Conservation (phyloP, 2,888 invertebrate genomes). For the Chironomus tentans region DNA sequence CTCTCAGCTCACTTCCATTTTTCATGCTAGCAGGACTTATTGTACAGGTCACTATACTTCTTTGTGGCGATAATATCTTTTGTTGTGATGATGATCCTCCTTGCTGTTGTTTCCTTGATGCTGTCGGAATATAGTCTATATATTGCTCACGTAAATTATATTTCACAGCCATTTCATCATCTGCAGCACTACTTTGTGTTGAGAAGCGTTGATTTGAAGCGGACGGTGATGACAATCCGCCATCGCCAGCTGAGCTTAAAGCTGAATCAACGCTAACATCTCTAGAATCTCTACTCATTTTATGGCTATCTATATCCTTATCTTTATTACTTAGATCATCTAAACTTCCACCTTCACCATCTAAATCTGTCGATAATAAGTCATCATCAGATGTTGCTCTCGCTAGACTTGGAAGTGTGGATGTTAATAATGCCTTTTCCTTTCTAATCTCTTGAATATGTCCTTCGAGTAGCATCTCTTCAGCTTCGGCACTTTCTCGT, state of each 20-base stretch:
- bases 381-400: constrained; percentile 84
- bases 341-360: constrained; percentile 58
- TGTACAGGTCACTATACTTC: constrained; percentile 26
- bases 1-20: constrained; percentile 1
- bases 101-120: constrained; percentile 28
- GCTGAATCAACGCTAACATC: constrained; percentile 28
- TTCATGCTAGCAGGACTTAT: constrained; percentile 9
- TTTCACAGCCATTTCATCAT: constrained; percentile 30
- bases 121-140: constrained; percentile 32
- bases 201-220: constrained; percentile 7
- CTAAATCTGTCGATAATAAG: constrained; percentile 68
- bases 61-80: not conserved
- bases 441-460: constrained; percentile 74
- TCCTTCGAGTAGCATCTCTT: constrained; percentile 64
- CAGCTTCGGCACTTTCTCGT: constrained; percentile 46
- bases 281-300: constrained; percentile 28
- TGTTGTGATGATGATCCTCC: not conserved
- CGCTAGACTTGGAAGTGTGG: constrained; percentile 68
- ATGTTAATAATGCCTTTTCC: constrained; percentile 71
- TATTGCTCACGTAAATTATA: constrained; percentile 34
- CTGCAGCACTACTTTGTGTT: constrained; percentile 28
- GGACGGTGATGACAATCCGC: not conserved
- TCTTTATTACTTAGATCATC: constrained; percentile 45
- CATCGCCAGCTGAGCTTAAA: constrained; percentile 8
- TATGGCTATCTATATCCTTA: constrained; percentile 31